A percentile compares a stretch with the other conserved stretches of the same genome.
Conservation (phyloP, 2,888 invertebrate species). For the Noctua janthina region DNA sequence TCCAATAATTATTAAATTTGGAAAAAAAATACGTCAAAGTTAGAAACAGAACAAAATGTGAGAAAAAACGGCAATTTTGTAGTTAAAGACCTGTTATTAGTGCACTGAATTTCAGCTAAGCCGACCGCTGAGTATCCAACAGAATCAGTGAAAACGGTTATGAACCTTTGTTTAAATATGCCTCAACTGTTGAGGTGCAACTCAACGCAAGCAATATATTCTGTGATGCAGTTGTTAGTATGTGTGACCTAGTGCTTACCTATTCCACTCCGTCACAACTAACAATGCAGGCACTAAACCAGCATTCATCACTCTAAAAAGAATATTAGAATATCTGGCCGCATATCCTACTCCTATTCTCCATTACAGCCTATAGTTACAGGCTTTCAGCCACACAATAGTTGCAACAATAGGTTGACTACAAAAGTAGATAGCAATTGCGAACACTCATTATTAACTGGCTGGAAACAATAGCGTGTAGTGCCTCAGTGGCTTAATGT, state of each 20-base stretch:
- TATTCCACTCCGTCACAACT: neutral
- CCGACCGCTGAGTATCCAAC: neutral
- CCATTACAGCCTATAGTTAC: conserved; percentile 17
- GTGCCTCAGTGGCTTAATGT: conserved; percentile 19
- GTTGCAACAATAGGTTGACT: conserved; percentile 50
- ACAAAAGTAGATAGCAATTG: conserved; percentile 47
- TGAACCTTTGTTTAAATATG: neutral
- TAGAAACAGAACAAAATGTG: no score
- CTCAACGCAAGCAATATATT: neutral
- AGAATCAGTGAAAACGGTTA: neutral
- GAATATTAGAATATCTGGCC: neutral
- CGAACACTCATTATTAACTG: conserved; percentile 51
- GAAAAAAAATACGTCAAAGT: no score
- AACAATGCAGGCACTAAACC: neutral
- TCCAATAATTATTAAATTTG: no score
- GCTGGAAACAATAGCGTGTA: conserved; percentile 57
- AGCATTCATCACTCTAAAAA: neutral
- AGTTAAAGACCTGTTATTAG: no score
- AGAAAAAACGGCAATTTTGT: no score
- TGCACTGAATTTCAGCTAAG: neutral
- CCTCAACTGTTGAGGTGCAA: neutral
- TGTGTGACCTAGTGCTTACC: neutral
- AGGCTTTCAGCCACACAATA: conserved; percentile 49
- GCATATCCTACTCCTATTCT: neutral
- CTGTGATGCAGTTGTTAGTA: no score